phyloP scores from a whole-genome alignment of 2,113 vertebrate species.

The Silurus asotus region DNA sequence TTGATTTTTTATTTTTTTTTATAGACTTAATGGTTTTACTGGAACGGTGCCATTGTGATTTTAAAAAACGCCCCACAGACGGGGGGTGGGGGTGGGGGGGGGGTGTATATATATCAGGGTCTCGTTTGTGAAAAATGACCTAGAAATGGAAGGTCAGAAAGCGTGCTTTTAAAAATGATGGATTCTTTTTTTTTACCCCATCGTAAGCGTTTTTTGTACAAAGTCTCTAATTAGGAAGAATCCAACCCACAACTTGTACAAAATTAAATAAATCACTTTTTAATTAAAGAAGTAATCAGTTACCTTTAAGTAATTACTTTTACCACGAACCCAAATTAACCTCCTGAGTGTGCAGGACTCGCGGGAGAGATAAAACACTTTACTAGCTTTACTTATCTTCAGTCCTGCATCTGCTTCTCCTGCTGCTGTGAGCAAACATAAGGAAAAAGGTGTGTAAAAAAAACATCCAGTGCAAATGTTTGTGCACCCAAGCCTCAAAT shows the following conservation, averaged over 20 bases:
- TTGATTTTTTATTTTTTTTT: background rate
- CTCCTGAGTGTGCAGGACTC: background rate
- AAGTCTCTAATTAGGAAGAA: background rate
- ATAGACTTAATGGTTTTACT: constrained; percentile 6
- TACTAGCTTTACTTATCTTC: background rate
- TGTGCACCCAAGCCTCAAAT: background rate
- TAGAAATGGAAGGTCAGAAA: background rate
- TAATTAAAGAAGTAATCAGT: background rate
- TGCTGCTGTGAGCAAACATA: background rate
- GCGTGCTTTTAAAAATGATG: constrained; percentile 2
- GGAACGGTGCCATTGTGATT: background rate
- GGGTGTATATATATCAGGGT: background rate
- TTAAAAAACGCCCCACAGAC: background rate
- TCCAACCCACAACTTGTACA: background rate
- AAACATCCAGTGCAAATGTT: background rate
- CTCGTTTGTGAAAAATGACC: background rate
- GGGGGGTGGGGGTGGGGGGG: too few relatives aligned
- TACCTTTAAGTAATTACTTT: background rate
- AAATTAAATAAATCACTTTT: background rate
- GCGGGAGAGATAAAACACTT: background rate
- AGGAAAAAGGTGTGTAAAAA: background rate
- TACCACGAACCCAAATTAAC: background rate
- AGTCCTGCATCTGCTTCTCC: too few relatives aligned
- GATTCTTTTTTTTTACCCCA: background rate
- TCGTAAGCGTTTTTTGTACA: background rate